Evolutionary conservation across 2,797 vertebrate genomes (phyloP), one percentile per base, ranked within the genome.

Genomic region (Micropoecilia bifurca): DNA sequence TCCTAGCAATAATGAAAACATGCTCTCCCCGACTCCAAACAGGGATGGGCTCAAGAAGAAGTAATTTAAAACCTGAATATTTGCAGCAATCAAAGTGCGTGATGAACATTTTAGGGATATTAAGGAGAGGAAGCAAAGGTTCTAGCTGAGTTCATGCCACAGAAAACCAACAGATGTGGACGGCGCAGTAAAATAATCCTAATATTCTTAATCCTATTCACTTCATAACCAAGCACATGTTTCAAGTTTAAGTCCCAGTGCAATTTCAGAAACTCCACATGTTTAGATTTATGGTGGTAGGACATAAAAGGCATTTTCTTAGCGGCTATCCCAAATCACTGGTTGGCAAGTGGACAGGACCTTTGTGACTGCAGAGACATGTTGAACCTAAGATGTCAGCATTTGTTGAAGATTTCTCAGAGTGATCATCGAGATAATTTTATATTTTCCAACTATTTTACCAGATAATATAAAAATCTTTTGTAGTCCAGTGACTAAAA

Each of bases 81-180:
- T 87, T 87, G 72, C 66, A 77, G 78, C 57, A 50, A 74, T 85
- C 61, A 90, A 88, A 87, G 74, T 71, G 78, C 82, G 82, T 82
- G 84, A 88, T 87, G 82, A 88, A 89, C 83, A 89, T 87, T 91
- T 91, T 80, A 85, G 81, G 89, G 76, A 86, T 89, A 80, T 80
- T 82, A 83, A 8, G 1, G 73, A 89, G 71, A 76, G 69, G 68
- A 69, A 83, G 78, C 84, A 76, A 76, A 86, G 82, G 86, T 84
- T 61, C 77, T 6, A 28, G 78, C 78, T 71, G 48, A 86, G 68
- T 81, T 88, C 72, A 78, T 22, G 61, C 81, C 80, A 72, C 86
- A 78, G 80, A 89, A 84, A 89, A 88, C 81, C 75, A 14, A 13
- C 39, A 69, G 66, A 69, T 69, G 41, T 69, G 10, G 10, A 14